These are phyloP conservation scores for Ennomos fuscantarius DNA, from an alignment of 2,888 invertebrate species.

Conservation along the genomic window DNA sequence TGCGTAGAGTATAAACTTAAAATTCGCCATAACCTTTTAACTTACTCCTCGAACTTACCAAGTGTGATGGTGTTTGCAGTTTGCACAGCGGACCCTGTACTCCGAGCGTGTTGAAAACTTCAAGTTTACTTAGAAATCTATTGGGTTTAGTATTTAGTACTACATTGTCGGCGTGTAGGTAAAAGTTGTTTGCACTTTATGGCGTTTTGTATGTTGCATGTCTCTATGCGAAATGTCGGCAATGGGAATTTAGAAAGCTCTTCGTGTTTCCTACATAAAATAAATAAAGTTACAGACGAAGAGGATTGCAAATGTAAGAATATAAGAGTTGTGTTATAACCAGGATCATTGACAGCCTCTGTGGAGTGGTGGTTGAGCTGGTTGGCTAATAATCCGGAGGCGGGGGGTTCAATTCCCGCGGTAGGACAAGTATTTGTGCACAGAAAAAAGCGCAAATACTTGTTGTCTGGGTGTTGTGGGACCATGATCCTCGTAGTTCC, in stretches of 20 bases:
- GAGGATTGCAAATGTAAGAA: neutral
- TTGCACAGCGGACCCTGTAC: conserved; percentile 56
- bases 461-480: no score
- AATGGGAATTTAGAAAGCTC: conserved; percentile 26
- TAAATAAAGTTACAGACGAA: conserved; percentile 8
- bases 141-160: conserved; percentile 50
- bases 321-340: no score
- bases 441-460: no score
- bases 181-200: conserved; percentile 45
- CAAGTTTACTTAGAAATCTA: conserved; percentile 59
- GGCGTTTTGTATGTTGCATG: conserved; percentile 28
- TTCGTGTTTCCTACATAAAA: conserved; percentile 27
- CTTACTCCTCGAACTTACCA: conserved; percentile 32
- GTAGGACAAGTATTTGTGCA: no score
- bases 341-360: conserved; percentile 2
- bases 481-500: no score
- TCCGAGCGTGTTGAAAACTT: conserved; percentile 46
- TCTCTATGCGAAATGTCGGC: conserved; percentile 32
- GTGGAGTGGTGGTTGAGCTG: no score
- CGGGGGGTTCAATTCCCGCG: no score
- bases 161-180: conserved; percentile 37
- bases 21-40: conserved; percentile 8
- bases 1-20: no score
- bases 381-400: no score
- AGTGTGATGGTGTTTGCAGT: conserved; percentile 34